Evolutionary conservation across 92 coral and sea anemone genomes (phyloP).

Genomic region (Galaxea fascicularis): DNA sequence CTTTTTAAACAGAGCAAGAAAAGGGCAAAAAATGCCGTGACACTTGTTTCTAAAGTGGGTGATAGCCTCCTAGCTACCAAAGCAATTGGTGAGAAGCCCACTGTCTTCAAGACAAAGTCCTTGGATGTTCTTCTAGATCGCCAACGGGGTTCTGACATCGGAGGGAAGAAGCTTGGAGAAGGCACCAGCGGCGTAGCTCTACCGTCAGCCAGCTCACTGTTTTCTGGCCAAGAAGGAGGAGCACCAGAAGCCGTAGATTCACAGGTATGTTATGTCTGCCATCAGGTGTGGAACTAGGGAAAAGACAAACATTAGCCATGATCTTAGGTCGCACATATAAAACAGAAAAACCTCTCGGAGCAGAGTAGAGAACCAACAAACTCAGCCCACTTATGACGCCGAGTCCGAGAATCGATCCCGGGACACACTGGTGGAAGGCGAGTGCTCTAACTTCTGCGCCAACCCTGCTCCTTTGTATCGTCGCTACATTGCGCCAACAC

Average conservation of each 20-base stretch:
- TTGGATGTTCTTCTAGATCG: conserved; percentile 80
- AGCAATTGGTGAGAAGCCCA: conserved; percentile 80
- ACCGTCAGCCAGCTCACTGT: conserved; percentile 79
- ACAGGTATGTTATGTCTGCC: conserved; percentile 57
- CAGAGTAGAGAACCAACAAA: no score
- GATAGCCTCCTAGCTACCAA: conserved; percentile 79
- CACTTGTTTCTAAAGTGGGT: conserved; percentile 67
- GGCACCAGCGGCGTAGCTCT: conserved; percentile 80
- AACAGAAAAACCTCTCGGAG: no score
- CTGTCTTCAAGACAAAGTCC: conserved; percentile 79
- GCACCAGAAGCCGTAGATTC: conserved; percentile 79
- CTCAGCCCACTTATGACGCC: no score
- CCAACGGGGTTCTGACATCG: conserved; percentile 84
- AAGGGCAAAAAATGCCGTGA: conserved; percentile 75
- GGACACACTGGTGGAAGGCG: not conserved
- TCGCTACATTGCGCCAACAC: no score
- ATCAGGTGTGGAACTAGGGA: not conserved
- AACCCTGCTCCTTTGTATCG: no score
- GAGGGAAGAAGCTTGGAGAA: conserved; percentile 81
- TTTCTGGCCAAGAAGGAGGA: conserved; percentile 41
- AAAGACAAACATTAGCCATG: no score
- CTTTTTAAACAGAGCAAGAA: conserved; percentile 55
- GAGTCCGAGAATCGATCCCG: not conserved
- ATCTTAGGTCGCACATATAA: no score
- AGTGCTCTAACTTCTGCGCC: not conserved